These are phyloP conservation scores for Mola mola DNA, from an alignment of 2,113 vertebrate species.

Conservation along the genomic window DNA sequence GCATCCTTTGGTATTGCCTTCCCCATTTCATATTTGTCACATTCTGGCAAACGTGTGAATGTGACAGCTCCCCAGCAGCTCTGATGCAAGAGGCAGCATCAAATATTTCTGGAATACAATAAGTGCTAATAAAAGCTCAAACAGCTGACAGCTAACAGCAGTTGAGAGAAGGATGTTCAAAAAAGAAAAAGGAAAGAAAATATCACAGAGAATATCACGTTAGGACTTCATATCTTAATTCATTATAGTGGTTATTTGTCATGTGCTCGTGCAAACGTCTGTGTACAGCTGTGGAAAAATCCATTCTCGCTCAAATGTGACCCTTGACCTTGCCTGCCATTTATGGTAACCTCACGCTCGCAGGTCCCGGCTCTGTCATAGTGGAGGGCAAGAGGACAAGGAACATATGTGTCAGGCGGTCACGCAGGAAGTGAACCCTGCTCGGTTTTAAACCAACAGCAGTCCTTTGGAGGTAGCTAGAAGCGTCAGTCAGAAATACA, in stretches of 20 bases:
- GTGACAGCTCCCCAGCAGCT: slow-evolving; percentile 22
- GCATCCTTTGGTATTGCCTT: slow-evolving; percentile 25
- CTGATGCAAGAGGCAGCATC: slow-evolving; percentile 9
- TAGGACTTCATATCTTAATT: slow-evolving; percentile 43
- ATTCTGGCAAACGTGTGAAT: slow-evolving; percentile 28
- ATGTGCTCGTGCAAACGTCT: slow-evolving; percentile 50
- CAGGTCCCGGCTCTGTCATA: slow-evolving; percentile 32
- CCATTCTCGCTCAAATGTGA: slow-evolving; percentile 51
- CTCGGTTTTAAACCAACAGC: slow-evolving; percentile 39
- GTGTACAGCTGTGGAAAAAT: slow-evolving; percentile 63
- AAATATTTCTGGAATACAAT: slow-evolving; percentile 39
- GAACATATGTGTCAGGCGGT: slow-evolving; percentile 45
- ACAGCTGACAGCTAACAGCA: slow-evolving; percentile 38
- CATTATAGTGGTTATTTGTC: slow-evolving; percentile 47
- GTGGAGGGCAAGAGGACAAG: slow-evolving; percentile 40
- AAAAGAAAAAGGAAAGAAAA: neutral
- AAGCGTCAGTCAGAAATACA: slow-evolving; percentile 50
- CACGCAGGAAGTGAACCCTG: slow-evolving; percentile 22
- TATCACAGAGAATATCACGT: slow-evolving; percentile 36
- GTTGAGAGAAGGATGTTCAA: slow-evolving; percentile 6
- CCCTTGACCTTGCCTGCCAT: slow-evolving; percentile 55
- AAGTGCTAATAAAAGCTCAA: slow-evolving; percentile 54
- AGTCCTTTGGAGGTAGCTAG: slow-evolving; percentile 61
- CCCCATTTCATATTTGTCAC: slow-evolving; percentile 31
- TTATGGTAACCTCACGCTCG: slow-evolving; percentile 45